A percentile compares a stretch with the other conserved stretches of the same genome.
phyloP scores from a whole-genome alignment of 1,140 invertebrate genomes.

The Oppia nitens region DNA sequence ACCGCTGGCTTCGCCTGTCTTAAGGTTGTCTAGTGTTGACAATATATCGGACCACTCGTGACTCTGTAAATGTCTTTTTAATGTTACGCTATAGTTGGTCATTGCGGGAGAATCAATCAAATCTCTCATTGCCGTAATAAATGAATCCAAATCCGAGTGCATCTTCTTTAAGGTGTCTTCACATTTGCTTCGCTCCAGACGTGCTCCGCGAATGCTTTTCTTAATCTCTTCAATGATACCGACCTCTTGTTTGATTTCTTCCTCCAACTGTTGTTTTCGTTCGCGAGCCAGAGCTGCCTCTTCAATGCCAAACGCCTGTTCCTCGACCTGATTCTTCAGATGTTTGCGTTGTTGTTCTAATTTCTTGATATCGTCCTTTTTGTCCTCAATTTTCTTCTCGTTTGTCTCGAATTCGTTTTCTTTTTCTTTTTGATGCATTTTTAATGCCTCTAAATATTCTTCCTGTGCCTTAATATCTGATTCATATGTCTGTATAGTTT shows the following conservation, averaged over 20 bases:
- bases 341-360: neutral
- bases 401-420: neutral
- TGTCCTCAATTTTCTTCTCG: neutral
- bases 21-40: neutral
- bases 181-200: neutral
- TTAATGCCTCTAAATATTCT: neutral
- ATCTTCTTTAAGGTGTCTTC: slow-evolving; percentile 1
- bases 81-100: neutral
- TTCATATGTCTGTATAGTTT: neutral
- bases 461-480: neutral
- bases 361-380: neutral
- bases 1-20: neutral
- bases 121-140: neutral
- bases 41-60: neutral
- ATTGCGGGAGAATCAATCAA: neutral
- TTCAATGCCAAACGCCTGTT: neutral
- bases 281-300: neutral
- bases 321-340: neutral
- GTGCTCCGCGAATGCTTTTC: neutral
- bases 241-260: neutral
- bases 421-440: neutral
- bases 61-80: neutral
- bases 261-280: neutral
- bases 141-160: neutral
- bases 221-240: neutral